Evolutionary conservation across 1,140 invertebrate species (phyloP), one percentile per base, ranked within the genome.

Genomic region (Cotesia typhae): DNA sequence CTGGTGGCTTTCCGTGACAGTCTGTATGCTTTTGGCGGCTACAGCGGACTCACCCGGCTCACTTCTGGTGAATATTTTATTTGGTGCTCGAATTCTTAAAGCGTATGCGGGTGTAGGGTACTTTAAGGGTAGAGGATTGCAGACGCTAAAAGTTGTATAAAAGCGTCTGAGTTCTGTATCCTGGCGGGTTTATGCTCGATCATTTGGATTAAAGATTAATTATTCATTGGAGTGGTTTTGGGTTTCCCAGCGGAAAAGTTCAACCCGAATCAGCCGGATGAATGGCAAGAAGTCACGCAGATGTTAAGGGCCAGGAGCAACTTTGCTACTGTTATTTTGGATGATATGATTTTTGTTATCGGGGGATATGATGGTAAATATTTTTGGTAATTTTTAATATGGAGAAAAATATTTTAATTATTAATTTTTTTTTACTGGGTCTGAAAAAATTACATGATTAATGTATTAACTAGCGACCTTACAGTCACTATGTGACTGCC

Each of bases 231-330:
- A 64, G 5, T 59, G 17, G 66, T 65, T 57, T 14, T 20, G 35
- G 20, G n/a, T 3, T 61, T 70, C 74, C 89, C 89, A 78, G 92
- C 90, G 7, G 93, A 94, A 79, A 89, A 90, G 73, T 95, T 92
- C 80, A 92, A 93, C 83, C 92, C 93, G 3, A 75, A 73, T 59
- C 75, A 83, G 20, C 74, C 73, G 14, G 72, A 89, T 81, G 76
- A 89, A 81, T 85, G 94, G 94, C 82, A 90, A 81, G 57, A 91
- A 85, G 91, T 91, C 83, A 41, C 91, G 81, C 92, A 94, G 81
- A 96, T 96, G 95, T 92, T 92, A 82, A 92, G 91, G 77, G 92
- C 93, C 0, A 88, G 95, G 52, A 95, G 94, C 81, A 96, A 96
- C 80, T 96, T 96, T 79, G 93, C 94, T 9, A 90, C 93, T 17